A percentile compares a stretch with the other conserved stretches of the same genome.
Evolutionary conservation across 2,888 invertebrate genomes (phyloP).

Genomic region (Allophyes oxyacanthae): DNA sequence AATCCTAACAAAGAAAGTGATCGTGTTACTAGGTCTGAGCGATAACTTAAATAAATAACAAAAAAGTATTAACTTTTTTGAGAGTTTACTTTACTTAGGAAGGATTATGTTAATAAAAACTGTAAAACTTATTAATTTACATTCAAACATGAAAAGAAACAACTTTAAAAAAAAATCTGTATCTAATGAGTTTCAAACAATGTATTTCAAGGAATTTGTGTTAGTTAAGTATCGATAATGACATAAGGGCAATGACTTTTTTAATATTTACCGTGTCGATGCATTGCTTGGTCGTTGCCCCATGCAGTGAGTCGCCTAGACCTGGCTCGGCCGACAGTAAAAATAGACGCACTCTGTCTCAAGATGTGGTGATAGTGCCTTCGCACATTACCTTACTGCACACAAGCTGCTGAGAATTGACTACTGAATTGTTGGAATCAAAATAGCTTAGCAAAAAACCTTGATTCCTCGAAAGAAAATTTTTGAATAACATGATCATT

Average conservation of each 20-base stretch:
- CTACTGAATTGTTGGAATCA: conserved; percentile 16
- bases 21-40: neutral
- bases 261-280: conserved; percentile 76
- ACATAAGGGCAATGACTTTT: conserved; percentile 79
- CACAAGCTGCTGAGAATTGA: conserved; percentile 6
- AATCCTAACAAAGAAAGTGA: neutral
- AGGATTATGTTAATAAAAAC: neutral
- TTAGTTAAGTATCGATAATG: conserved; percentile 55
- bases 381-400: conserved; percentile 37
- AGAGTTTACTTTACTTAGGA: neutral
- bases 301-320: conserved; percentile 70
- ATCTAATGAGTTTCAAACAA: too few species aligned
- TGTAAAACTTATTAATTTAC: neutral
- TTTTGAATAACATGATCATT: neutral
- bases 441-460: conserved; percentile 9
- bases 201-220: conserved; percentile 27
- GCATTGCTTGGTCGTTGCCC: conserved; percentile 81
- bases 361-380: conserved; percentile 59
- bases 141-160: too few species aligned
- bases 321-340: conserved; percentile 65
- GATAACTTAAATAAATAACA: neutral
- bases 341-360: conserved; percentile 75
- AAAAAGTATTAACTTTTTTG: conserved; percentile 13
- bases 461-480: neutral
- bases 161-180: too few species aligned